A percentile compares a stretch with the other conserved stretches of the same genome.
Evolutionary conservation across 2,113 vertebrate genomes (phyloP).

Genomic region (Peucedramus taeniatus): DNA sequence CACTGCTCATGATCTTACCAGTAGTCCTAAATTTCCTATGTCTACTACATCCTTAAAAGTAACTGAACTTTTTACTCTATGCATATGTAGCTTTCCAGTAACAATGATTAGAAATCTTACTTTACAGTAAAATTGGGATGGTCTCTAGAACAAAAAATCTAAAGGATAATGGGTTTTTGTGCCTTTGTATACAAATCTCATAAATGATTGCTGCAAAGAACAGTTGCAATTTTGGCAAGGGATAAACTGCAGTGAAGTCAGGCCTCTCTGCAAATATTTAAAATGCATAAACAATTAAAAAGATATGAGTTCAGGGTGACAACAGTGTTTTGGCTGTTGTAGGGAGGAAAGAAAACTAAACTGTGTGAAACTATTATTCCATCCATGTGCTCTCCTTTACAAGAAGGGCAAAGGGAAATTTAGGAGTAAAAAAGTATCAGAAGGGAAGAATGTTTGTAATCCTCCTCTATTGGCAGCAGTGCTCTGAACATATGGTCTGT

Average conservation of each 20-base stretch:
- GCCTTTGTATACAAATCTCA: not conserved
- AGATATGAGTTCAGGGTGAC: not conserved
- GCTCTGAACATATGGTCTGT: conserved; percentile 41
- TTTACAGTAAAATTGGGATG: not conserved
- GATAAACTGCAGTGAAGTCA: not conserved
- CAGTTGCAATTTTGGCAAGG: not conserved
- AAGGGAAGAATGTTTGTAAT: not conserved
- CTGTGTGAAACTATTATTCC: not conserved
- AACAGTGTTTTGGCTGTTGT: not conserved
- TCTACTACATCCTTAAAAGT: not conserved
- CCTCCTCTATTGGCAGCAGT: conserved; percentile 22
- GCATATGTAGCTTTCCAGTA: not conserved
- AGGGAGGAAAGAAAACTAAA: not conserved
- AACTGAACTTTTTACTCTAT: not conserved
- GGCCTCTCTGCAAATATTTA: not conserved
- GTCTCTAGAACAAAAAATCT: not conserved
- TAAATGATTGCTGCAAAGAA: not conserved
- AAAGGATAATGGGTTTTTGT: not conserved
- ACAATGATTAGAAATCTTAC: not conserved
- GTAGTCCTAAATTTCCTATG: not conserved
- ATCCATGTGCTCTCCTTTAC: not conserved
- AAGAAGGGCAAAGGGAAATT: not conserved
- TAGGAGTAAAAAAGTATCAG: not conserved
- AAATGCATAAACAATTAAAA: not conserved
- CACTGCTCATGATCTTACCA: not conserved